Evolutionary conservation across 1,140 invertebrate genomes (phyloP).

Genomic region (Papilio aristodemus): DNA sequence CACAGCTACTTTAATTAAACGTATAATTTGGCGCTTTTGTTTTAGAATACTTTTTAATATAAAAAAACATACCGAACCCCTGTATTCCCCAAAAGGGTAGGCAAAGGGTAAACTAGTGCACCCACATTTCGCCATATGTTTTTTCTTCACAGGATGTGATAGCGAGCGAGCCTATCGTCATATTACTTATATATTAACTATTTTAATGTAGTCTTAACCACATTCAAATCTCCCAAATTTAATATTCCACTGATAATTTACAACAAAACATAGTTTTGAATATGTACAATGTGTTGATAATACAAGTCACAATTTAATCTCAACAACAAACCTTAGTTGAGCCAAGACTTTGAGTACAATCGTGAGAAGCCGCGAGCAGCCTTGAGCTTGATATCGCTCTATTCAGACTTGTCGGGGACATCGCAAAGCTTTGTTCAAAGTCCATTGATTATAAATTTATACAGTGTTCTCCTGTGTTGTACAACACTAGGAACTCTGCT

Average conservation of each 20-base stretch:
- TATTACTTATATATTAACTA: no score
- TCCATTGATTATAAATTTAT: constrained; percentile 31
- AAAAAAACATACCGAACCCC: no score
- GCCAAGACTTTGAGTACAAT: constrained; percentile 23
- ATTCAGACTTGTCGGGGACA: constrained; percentile 18
- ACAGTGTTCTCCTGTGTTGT: background rate
- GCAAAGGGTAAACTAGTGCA: no score
- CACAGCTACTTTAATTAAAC: constrained; percentile 21
- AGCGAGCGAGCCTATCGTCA: no score
- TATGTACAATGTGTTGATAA: constrained; percentile 3
- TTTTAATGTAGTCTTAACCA: no score
- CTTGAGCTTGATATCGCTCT: constrained; percentile 32
- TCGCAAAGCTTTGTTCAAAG: constrained; percentile 8
- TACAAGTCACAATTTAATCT: constrained; percentile 6
- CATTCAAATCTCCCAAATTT: background rate
- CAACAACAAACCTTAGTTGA: constrained; percentile 10
- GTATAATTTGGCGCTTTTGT: background rate
- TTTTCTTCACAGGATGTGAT: no score
- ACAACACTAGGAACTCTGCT: background rate
- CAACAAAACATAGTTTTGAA: background rate
- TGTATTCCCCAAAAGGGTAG: no score
- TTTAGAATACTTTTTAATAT: no score
- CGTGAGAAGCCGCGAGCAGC: constrained; percentile 5
- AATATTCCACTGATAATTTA: background rate
- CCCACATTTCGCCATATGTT: no score